A percentile compares a stretch with the other conserved stretches of the same genome.
These are phyloP conservation scores for Melikaiella ostensackeni DNA, from an alignment of 2,888 invertebrate species.

Conservation along the genomic window DNA sequence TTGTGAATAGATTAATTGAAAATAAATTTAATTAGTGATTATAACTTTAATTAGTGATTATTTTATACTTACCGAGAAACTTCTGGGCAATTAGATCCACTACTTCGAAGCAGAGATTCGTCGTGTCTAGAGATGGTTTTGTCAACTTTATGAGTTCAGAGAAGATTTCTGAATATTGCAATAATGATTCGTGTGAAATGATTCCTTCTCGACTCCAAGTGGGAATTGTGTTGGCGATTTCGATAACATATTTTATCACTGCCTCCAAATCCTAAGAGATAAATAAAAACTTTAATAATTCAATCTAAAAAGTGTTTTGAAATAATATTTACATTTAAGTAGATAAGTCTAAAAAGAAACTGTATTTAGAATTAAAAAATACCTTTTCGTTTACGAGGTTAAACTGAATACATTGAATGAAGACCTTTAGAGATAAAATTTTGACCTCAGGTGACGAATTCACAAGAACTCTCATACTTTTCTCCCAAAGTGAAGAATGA, in stretches of 20 bases:
- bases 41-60: not conserved
- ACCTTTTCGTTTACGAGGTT: slow-evolving; percentile 50
- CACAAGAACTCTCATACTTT: slow-evolving; percentile 60
- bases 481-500: slow-evolving; percentile 58
- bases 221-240: slow-evolving; percentile 65
- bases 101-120: slow-evolving; percentile 65
- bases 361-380: slow-evolving; percentile 27
- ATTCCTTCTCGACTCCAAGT: slow-evolving; percentile 59
- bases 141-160: slow-evolving; percentile 53
- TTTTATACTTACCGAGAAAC: slow-evolving; percentile 59
- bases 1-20: not conserved
- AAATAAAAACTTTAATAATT: slow-evolving; percentile 21
- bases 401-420: slow-evolving; percentile 60
- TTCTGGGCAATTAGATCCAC: slow-evolving; percentile 60
- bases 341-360: slow-evolving; percentile 39
- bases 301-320: slow-evolving; percentile 3
- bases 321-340: slow-evolving; percentile 11
- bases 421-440: slow-evolving; percentile 63
- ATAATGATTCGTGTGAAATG: slow-evolving; percentile 50
- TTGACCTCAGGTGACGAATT: slow-evolving; percentile 64
- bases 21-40: not conserved
- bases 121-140: slow-evolving; percentile 50
- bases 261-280: slow-evolving; percentile 56
- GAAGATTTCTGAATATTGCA: slow-evolving; percentile 53
- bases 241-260: slow-evolving; percentile 59